Percentiles rank a stretch among this genome's conserved stretches.
phyloP scores from a whole-genome alignment of 2,113 vertebrate species.

The Ellobius talpinus region DNA sequence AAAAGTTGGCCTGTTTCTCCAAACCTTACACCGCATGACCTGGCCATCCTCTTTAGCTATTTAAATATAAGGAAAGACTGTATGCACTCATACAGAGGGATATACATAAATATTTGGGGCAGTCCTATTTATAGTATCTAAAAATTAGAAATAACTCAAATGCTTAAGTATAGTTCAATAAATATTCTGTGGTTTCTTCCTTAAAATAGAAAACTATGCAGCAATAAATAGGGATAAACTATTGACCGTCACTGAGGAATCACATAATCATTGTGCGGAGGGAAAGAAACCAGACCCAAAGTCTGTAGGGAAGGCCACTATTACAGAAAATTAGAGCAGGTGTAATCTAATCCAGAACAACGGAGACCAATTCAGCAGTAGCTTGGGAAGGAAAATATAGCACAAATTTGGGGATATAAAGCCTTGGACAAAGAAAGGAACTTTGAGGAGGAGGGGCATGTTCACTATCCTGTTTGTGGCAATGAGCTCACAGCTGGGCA shows the following conservation, averaged over 20 bases:
- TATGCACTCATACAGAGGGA: background rate
- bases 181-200: background rate
- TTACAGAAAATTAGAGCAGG: constrained; percentile 31
- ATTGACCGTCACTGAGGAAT: background rate
- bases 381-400: background rate
- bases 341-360: background rate
- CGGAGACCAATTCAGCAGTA: background rate
- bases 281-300: background rate
- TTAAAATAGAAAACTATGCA: background rate
- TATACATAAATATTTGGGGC: background rate
- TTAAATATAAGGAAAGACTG: background rate
- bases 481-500: background rate
- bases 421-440: background rate
- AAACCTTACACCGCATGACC: background rate
- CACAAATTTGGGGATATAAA: background rate
- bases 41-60: background rate
- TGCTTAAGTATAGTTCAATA: background rate
- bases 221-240: constrained; percentile 18
- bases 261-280: background rate
- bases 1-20: background rate
- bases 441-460: background rate
- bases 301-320: background rate
- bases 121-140: background rate
- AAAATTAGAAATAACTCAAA: background rate
- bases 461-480: background rate